phyloP scores from a whole-genome alignment of 2,113 vertebrate genomes.

The Phainopepla nitens region DNA sequence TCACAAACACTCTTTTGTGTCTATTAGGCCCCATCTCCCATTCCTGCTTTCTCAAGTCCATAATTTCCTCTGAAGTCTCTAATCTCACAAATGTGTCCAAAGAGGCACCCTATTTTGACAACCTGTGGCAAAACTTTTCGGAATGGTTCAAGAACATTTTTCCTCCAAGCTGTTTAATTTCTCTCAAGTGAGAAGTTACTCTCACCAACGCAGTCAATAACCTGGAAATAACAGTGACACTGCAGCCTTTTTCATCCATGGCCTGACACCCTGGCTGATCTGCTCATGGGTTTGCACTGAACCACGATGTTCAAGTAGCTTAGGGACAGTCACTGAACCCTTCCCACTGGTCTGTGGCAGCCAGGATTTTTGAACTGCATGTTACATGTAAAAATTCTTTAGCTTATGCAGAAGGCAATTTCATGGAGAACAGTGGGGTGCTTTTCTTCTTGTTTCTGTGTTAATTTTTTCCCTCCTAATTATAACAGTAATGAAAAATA shows the following conservation, averaged over 20 bases:
- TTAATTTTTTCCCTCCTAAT: neutral
- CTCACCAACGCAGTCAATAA: neutral
- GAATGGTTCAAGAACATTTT: neutral
- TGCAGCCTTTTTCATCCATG: neutral
- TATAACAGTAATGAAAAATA: neutral
- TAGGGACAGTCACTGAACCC: neutral
- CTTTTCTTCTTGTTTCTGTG: neutral
- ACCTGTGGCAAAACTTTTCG: neutral
- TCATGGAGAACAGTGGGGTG: neutral
- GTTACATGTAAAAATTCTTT: neutral
- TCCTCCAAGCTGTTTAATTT: neutral
- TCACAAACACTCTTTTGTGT: neutral
- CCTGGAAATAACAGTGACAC: neutral
- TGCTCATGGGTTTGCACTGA: neutral
- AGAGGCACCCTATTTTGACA: neutral
- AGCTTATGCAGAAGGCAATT: neutral
- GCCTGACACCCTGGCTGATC: neutral
- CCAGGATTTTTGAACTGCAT: neutral
- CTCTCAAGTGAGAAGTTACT: neutral
- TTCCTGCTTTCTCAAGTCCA: neutral
- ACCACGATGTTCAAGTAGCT: accelerated
- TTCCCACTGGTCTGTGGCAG: neutral
- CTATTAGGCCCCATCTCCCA: neutral
- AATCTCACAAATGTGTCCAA: neutral
- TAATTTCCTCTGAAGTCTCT: neutral